Percentiles rank a stretch among this genome's conserved stretches.
phyloP scores from a whole-genome alignment of 1,140 invertebrate species.

The Araneus ventricosus region DNA sequence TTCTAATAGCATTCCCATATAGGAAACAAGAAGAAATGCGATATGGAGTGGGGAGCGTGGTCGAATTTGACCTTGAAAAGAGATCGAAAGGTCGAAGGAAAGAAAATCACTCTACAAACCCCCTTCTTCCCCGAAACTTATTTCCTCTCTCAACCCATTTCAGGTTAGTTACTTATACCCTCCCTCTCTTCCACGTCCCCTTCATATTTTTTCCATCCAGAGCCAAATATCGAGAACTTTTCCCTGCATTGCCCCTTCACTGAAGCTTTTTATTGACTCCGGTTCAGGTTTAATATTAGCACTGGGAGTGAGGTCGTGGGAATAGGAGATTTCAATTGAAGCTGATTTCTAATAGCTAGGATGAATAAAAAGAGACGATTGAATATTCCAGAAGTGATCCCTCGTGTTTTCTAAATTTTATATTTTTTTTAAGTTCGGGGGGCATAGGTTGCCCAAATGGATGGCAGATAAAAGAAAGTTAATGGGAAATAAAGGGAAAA shows the following conservation, averaged over 20 bases:
- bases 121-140: neutral
- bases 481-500: no score
- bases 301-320: constrained; percentile 31
- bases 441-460: no score
- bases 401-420: no score
- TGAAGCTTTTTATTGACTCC: constrained; percentile 46
- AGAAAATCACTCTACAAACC: neutral
- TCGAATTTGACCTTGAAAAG: constrained; percentile 14
- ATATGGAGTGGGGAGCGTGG: no score
- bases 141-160: constrained; percentile 45
- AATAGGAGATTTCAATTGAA: constrained; percentile 12
- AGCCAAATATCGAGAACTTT: neutral
- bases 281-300: constrained; percentile 49
- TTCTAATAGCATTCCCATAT: no score
- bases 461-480: no score
- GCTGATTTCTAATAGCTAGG: neutral
- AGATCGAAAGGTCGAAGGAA: neutral
- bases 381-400: no score
- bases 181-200: neutral
- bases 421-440: no score
- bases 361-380: neutral
- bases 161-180: neutral
- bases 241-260: neutral
- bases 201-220: neutral
- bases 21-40: no score